A percentile compares a stretch with the other conserved stretches of the same genome.
Evolutionary conservation across 2,797 vertebrate genomes (phyloP).

Genomic region (Natrix natrix): DNA sequence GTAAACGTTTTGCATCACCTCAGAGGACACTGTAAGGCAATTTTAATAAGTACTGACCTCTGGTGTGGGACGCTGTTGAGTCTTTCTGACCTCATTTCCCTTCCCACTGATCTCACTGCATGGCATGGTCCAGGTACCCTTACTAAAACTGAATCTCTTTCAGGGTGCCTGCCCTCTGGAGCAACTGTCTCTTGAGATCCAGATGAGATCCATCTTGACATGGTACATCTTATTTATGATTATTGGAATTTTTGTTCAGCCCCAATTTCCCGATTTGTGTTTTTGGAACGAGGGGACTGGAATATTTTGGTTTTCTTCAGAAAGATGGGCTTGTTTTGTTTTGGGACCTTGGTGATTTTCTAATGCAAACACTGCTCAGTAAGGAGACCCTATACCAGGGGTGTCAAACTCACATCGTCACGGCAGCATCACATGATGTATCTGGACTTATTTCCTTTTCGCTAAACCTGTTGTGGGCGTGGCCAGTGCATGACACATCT

Average conservation of each 20-base stretch:
- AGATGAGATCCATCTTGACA: not conserved
- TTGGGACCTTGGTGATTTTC: not conserved
- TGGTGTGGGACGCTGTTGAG: not conserved
- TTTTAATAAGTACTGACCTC: not conserved
- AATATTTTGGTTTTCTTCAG: not conserved
- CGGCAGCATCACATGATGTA: no score
- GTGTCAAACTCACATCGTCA: no score
- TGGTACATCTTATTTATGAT: not conserved
- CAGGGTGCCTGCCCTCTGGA: not conserved
- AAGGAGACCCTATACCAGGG: not conserved
- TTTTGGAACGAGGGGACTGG: not conserved
- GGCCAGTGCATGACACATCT: no score
- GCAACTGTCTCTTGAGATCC: not conserved
- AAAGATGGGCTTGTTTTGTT: not conserved
- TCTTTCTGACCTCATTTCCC: not conserved
- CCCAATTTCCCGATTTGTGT: not conserved
- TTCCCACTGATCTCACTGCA: not conserved
- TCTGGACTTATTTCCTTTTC: no score
- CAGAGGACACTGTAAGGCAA: not conserved
- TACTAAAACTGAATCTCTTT: not conserved
- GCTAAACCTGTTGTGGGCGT: no score
- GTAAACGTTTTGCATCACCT: not conserved
- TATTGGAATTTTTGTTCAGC: not conserved
- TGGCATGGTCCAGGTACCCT: not conserved
- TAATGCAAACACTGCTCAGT: not conserved